Percentiles rank a stretch among this genome's conserved stretches.
These are phyloP conservation scores for Nomada ruficornis DNA, from an alignment of 2,888 invertebrate species.

Conservation along the genomic window DNA sequence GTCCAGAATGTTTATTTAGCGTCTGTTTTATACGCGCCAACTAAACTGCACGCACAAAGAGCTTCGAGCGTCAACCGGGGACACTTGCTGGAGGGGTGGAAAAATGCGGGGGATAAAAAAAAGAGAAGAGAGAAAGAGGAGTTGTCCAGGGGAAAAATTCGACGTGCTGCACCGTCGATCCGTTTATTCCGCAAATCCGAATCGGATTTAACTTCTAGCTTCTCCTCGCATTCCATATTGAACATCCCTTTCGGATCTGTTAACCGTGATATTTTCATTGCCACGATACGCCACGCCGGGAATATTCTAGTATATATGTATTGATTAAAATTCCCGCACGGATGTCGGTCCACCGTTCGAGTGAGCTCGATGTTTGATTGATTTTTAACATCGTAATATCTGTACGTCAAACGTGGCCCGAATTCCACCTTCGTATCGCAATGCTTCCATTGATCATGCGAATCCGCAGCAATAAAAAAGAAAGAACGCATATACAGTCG, in stretches of 20 bases:
- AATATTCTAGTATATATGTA: conserved; percentile 58
- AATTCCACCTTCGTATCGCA: conserved; percentile 26
- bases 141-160: conserved; percentile 50
- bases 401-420: conserved; percentile 1
- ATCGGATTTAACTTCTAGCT: conserved; percentile 62
- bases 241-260: conserved; percentile 50
- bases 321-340: conserved; percentile 52
- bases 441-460: conserved; percentile 21
- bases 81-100: conserved; percentile 48
- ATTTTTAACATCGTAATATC: conserved; percentile 54
- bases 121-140: conserved; percentile 20
- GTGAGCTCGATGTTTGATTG: conserved; percentile 41
- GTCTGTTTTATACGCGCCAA: conserved; percentile 64
- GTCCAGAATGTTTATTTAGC: conserved; percentile 70
- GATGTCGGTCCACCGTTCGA: conserved; percentile 14
- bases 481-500: too few relatives aligned
- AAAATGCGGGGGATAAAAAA: conserved; percentile 16
- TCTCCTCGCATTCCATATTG: conserved; percentile 64
- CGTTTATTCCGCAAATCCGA: conserved; percentile 69
- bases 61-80: conserved; percentile 39
- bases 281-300: conserved; percentile 30
- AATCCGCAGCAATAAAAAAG: conserved; percentile 1
- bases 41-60: conserved; percentile 61
- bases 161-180: conserved; percentile 58
- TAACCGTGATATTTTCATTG: conserved; percentile 55